Evolutionary conservation across 2,888 invertebrate genomes (phyloP).

Genomic region (Phyllotreta striolata): DNA sequence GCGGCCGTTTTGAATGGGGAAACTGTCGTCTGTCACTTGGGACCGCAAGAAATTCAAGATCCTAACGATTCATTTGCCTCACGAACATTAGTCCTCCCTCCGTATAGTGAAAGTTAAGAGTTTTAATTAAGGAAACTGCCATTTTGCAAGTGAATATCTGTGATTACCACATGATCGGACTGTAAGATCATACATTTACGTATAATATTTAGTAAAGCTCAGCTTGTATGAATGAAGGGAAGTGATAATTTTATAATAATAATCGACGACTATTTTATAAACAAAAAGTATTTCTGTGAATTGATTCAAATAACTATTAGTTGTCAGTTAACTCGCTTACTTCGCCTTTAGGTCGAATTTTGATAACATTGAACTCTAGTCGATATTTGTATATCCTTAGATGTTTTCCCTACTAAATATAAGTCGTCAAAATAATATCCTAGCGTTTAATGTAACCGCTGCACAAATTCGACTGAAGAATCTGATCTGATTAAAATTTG

Average conservation of each 20-base stretch:
- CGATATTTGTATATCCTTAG: conserved; percentile 10
- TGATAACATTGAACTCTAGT: conserved; percentile 1
- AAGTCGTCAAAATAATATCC: conserved; percentile 20
- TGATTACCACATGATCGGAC: conserved; percentile 62
- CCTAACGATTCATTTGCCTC: conserved; percentile 62
- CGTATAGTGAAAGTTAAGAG: conserved; percentile 68
- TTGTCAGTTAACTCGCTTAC: conserved; percentile 60
- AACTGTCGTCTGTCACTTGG: conserved; percentile 86
- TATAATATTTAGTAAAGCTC: conserved; percentile 55
- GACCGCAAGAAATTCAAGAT: conserved; percentile 69
- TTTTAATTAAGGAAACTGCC: conserved; percentile 56
- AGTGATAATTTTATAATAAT: conserved; percentile 62
- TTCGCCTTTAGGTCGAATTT: conserved; percentile 14
- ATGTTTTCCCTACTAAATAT: conserved; percentile 34
- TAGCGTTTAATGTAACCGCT: conserved; percentile 9
- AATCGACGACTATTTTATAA: conserved; percentile 59
- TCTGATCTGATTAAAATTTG: conserved; percentile 5
- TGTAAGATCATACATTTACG: conserved; percentile 54
- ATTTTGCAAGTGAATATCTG: conserved; percentile 64
- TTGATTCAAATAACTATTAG: conserved; percentile 52
- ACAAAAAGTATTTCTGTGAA: conserved; percentile 54
- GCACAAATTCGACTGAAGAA: conserved; percentile 12
- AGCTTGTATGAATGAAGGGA: conserved; percentile 60
- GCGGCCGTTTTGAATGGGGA: conserved; percentile 86
- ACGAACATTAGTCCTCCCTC: conserved; percentile 66